Percentiles rank a stretch among this genome's conserved stretches.
These are phyloP conservation scores for Rhinolophus ferrumequinum DNA, from an alignment of 2,113 vertebrate species.

Conservation along the genomic window DNA sequence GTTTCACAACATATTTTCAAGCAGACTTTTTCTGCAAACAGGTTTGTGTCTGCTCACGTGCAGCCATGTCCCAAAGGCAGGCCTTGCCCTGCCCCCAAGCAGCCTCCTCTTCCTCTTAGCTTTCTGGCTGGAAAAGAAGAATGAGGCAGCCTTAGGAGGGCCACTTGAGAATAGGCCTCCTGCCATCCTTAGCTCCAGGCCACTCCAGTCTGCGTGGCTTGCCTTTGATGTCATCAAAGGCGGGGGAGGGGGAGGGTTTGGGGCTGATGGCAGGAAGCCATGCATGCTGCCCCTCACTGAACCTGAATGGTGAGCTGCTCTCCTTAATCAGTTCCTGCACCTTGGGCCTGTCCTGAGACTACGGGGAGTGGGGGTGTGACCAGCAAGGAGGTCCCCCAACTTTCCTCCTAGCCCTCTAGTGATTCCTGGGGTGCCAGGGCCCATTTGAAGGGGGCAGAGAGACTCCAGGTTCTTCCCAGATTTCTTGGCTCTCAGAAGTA, in stretches of 20 bases:
- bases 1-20: conserved; percentile 73
- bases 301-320: not conserved
- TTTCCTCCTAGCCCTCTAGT: not conserved
- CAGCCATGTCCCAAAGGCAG: not conserved
- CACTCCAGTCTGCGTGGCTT: not conserved
- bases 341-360: not conserved
- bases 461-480: not conserved
- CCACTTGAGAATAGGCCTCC: not conserved
- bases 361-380: accelerated
- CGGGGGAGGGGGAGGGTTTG: not conserved
- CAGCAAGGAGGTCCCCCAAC: not conserved
- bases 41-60: not conserved
- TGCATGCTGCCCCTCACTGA: not conserved
- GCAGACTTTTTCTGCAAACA: conserved; percentile 53
- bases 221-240: not conserved
- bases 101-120: not conserved
- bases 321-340: not conserved
- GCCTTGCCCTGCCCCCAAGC: accelerated
- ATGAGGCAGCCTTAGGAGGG: not conserved
- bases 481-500: not conserved
- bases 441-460: not conserved
- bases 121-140: not conserved
- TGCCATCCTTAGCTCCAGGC: not conserved
- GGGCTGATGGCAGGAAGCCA: not conserved
- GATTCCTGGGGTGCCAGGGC: not conserved